Evolutionary conservation across 2,113 vertebrate genomes (phyloP).

Genomic region (Xyrauchen texanus): DNA sequence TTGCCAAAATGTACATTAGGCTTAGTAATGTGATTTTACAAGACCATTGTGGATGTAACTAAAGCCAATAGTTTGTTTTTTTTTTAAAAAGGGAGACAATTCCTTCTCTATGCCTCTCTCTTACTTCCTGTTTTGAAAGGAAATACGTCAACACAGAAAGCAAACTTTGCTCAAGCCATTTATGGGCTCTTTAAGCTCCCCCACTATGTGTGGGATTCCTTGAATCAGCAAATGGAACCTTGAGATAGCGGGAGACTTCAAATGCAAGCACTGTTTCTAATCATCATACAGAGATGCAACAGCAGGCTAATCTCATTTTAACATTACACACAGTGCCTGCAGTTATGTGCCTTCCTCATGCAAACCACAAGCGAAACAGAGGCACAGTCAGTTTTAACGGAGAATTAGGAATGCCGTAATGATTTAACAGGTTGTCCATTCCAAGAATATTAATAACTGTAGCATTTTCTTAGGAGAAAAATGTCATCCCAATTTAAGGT

Average conservation of each 20-base stretch:
- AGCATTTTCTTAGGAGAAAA: conserved; percentile 13
- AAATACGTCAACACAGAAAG: too few species aligned
- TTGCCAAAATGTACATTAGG: too few species aligned
- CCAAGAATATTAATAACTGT: conserved; percentile 6
- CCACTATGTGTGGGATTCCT: conserved; percentile 34
- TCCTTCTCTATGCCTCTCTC: too few species aligned
- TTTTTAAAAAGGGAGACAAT: too few species aligned
- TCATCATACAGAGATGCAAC: conserved; percentile 53
- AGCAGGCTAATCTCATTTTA: conserved; percentile 71
- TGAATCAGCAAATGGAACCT: conserved; percentile 55
- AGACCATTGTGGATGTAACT: too few species aligned
- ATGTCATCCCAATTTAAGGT: background rate
- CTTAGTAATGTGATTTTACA: too few species aligned
- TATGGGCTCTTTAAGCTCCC: background rate
- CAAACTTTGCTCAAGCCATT: too few species aligned
- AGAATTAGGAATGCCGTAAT: background rate
- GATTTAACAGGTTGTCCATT: background rate
- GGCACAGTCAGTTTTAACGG: background rate
- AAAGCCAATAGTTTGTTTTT: too few species aligned
- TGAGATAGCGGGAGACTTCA: conserved; percentile 61
- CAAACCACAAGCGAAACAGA: background rate
- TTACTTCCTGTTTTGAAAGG: too few species aligned
- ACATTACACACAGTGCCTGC: conserved; percentile 70
- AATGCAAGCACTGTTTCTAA: conserved; percentile 64
- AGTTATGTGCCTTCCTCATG: conserved; percentile 58